Conservation (phyloP, 2,113 vertebrate species). For the Xerus inauris region DNA sequence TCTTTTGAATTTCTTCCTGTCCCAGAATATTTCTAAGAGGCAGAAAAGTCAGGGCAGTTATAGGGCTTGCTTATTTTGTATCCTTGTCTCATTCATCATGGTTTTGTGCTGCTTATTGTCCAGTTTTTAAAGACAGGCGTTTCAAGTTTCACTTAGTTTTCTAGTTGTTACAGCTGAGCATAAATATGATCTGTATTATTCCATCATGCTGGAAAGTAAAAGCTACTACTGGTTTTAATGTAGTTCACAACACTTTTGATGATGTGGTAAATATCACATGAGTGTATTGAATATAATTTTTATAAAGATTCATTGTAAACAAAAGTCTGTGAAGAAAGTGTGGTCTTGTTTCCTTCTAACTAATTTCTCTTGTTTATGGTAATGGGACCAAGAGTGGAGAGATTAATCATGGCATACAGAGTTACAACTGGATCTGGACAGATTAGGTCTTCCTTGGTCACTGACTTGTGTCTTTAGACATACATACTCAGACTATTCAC, state of each 20-base stretch:
- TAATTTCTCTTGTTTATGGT: not conserved
- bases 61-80: not conserved
- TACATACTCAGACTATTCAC: not conserved
- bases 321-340: not conserved
- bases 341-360: not conserved
- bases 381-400: not conserved
- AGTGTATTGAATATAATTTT: not conserved
- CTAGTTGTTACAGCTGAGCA: not conserved
- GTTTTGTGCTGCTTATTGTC: not conserved
- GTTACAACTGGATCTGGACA: not conserved
- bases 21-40: not conserved
- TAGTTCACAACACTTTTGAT: not conserved
- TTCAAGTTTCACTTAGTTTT: not conserved
- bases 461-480: conserved; percentile 11
- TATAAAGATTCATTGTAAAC: not conserved
- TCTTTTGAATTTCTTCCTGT: not conserved
- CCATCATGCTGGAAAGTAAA: not conserved
- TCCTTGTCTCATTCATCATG: not conserved
- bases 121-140: not conserved
- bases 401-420: not conserved
- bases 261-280: not conserved
- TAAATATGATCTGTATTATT: not conserved
- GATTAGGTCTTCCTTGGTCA: not conserved
- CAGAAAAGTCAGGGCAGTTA: not conserved
- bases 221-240: not conserved